phyloP scores from a whole-genome alignment of 37 sponge, comb jelly and placozoan genomes.

The Chondrilla cf. caribensis region DNA sequence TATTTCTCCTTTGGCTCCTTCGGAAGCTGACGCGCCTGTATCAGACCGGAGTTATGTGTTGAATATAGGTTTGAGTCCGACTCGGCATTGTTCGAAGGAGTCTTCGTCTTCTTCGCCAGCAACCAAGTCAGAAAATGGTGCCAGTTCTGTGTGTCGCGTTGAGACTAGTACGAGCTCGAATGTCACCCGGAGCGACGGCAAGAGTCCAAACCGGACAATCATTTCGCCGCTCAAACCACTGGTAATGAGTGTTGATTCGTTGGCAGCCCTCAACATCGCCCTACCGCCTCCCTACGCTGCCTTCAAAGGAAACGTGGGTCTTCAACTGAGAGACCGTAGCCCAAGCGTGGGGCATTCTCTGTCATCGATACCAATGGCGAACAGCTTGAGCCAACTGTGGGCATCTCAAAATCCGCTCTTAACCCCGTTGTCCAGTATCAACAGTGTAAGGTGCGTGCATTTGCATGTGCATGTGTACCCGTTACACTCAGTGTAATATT shows the following conservation, averaged over 20 bases:
- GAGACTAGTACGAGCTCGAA: neutral
- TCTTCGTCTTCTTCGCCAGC: neutral
- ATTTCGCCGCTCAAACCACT: neutral
- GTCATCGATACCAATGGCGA: slow-evolving; percentile 65
- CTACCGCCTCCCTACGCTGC: neutral
- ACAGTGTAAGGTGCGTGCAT: slow-evolving; percentile 34
- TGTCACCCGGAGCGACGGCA: neutral
- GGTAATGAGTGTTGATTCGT: slow-evolving; percentile 7
- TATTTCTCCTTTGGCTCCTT: neutral
- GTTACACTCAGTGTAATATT: too few relatives aligned
- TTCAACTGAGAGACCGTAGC: neutral
- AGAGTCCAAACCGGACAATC: neutral
- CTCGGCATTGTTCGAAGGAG: neutral
- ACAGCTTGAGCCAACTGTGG: slow-evolving; percentile 79
- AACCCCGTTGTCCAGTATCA: slow-evolving; percentile 3
- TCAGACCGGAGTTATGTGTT: neutral
- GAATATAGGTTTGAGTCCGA: neutral
- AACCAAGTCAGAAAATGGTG: slow-evolving; percentile 1
- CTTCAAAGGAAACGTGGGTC: slow-evolving; percentile 5
- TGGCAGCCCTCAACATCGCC: slow-evolving; percentile 7
- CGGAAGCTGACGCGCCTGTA: neutral
- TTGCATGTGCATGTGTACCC: too few relatives aligned
- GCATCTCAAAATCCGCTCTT: slow-evolving; percentile 30
- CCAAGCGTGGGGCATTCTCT: slow-evolving; percentile 63
- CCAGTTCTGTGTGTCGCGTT: too few relatives aligned